phyloP scores from a whole-genome alignment of 2,797 vertebrate species.

The Mormyrops boulengeri region DNA sequence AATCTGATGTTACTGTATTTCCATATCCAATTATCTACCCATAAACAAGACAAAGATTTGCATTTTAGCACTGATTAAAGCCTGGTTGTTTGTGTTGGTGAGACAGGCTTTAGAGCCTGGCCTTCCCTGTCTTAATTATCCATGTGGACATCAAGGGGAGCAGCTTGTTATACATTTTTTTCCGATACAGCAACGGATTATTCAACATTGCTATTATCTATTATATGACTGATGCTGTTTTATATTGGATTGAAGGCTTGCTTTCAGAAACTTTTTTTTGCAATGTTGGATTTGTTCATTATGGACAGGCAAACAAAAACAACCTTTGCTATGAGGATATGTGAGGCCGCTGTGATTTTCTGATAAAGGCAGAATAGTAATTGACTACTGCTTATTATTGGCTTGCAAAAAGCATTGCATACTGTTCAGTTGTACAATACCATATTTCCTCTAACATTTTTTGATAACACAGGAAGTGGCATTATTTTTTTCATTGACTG shows the following conservation, averaged over 20 bases:
- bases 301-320: not conserved
- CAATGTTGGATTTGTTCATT: not conserved
- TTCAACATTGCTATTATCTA: not conserved
- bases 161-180: not conserved
- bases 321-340: not conserved
- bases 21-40: not conserved
- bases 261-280: not conserved
- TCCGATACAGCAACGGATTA: not conserved
- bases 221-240: not conserved
- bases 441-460: not conserved
- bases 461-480: not conserved
- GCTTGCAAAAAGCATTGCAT: not conserved
- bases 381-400: not conserved
- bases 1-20: not conserved
- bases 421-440: not conserved
- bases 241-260: not conserved
- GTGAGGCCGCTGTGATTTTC: not conserved
- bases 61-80: slow-evolving; percentile 10
- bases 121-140: not conserved
- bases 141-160: not conserved
- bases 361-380: not conserved
- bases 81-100: not conserved
- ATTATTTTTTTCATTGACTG: not conserved
- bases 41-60: not conserved
- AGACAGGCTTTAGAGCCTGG: not conserved